phyloP scores from a whole-genome alignment of 2,797 vertebrate species.

The Cossypha heuglini region DNA sequence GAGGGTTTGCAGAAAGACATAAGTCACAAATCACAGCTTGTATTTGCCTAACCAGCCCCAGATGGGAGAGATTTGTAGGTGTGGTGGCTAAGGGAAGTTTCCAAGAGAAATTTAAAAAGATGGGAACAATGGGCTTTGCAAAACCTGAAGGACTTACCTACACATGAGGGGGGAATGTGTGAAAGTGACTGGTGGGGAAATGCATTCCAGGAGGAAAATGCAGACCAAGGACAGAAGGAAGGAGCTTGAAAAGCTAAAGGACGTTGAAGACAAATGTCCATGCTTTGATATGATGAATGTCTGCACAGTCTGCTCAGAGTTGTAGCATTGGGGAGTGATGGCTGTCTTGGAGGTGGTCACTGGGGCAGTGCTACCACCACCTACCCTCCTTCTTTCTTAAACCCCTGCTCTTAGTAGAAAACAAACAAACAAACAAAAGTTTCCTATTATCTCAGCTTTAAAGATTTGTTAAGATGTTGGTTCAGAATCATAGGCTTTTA shows the following conservation, averaged over 20 bases:
- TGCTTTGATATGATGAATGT: neutral
- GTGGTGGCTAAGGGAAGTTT: neutral
- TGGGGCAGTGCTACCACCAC: neutral
- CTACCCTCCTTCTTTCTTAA: neutral
- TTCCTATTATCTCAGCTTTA: neutral
- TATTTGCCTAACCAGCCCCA: neutral
- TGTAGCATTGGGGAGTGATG: neutral
- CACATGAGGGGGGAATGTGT: rapidly evolving
- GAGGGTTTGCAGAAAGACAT: neutral
- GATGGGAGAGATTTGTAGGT: neutral
- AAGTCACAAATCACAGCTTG: neutral
- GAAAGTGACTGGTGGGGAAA: neutral
- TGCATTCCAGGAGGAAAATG: neutral
- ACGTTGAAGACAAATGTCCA: neutral
- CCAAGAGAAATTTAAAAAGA: neutral
- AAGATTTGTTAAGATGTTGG: neutral
- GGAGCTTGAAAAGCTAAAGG: neutral
- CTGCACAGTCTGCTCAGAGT: neutral
- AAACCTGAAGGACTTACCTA: neutral
- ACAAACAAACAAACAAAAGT: neutral
- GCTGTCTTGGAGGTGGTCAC: neutral
- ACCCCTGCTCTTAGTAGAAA: neutral
- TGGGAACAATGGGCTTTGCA: neutral
- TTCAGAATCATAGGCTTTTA: neutral
- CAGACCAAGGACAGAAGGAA: neutral